These are phyloP conservation scores for Harlomillsia oculata DNA, from an alignment of 1,140 invertebrate species.

Conservation along the genomic window DNA sequence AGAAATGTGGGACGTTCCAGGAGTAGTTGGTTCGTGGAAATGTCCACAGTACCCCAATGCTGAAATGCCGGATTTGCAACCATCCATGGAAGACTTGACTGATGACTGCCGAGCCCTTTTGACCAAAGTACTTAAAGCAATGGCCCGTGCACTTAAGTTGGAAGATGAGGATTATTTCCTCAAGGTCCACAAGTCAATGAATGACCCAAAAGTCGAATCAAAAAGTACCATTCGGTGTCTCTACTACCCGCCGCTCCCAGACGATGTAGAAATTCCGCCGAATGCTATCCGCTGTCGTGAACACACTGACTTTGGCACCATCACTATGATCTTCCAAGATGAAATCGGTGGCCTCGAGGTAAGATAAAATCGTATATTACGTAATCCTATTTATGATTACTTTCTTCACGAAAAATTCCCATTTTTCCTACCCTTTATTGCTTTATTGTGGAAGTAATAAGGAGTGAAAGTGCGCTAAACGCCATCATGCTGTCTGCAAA, in stretches of 20 bases:
- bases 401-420: too few species aligned
- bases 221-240: constrained; percentile 31
- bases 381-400: too few species aligned
- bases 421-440: too few species aligned
- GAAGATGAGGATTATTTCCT: constrained; percentile 28
- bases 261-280: constrained; percentile 5
- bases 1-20: background rate
- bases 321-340: constrained; percentile 43
- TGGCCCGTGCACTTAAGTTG: constrained; percentile 21
- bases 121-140: constrained; percentile 9
- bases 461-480: too few species aligned
- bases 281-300: constrained; percentile 39
- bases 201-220: constrained; percentile 18
- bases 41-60: constrained; percentile 21
- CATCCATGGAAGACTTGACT: constrained; percentile 17
- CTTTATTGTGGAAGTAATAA: too few species aligned
- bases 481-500: too few species aligned
- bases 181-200: constrained; percentile 21
- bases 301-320: constrained; percentile 42
- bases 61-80: constrained; percentile 16
- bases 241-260: constrained; percentile 38
- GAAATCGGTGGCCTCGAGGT: constrained; percentile 41
- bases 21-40: background rate
- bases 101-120: constrained; percentile 8
- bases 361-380: background rate